Evolutionary conservation across 2,888 invertebrate species (phyloP).

Genomic region (Apeira syringaria): DNA sequence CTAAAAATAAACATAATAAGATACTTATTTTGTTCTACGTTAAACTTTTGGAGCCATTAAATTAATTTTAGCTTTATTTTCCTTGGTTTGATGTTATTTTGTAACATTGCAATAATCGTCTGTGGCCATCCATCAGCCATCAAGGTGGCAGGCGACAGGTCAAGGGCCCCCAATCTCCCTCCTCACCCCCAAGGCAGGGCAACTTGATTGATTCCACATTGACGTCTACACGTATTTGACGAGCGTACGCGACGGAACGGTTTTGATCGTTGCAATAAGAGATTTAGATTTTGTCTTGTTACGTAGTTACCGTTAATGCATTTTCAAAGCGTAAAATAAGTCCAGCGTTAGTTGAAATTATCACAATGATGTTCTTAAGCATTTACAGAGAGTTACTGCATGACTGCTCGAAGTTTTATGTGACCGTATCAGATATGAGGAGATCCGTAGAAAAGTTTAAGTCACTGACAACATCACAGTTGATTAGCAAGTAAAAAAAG

Average conservation of each 20-base stretch:
- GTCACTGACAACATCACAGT: too few relatives aligned
- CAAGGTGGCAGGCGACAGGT: constrained; percentile 63
- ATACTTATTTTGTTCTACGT: not conserved
- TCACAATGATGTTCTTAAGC: too few relatives aligned
- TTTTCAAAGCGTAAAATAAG: too few relatives aligned
- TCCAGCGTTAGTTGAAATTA: too few relatives aligned
- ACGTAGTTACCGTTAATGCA: too few relatives aligned
- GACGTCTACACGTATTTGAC: constrained; percentile 58
- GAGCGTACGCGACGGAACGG: constrained; percentile 28
- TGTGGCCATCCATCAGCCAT: constrained; percentile 58
- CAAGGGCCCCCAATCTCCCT: constrained; percentile 50
- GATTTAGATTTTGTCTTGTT: too few relatives aligned
- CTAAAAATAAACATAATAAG: too few relatives aligned
- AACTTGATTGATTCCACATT: constrained; percentile 71
- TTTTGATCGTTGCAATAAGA: constrained; percentile 45
- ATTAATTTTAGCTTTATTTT: not conserved
- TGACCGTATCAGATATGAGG: too few relatives aligned
- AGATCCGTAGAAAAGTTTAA: too few relatives aligned
- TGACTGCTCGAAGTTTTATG: too few relatives aligned
- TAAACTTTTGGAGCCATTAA: not conserved
- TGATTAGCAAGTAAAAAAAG: too few relatives aligned
- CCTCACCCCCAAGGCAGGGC: constrained; percentile 23
- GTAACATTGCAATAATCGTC: constrained; percentile 14
- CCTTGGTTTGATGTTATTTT: constrained; percentile 9
- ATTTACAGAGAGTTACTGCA: too few relatives aligned